A percentile compares a stretch with the other conserved stretches of the same genome.
These are phyloP conservation scores for Steinernema khuongi DNA, from an alignment of 1,140 invertebrate genomes.

Conservation along the genomic window DNA sequence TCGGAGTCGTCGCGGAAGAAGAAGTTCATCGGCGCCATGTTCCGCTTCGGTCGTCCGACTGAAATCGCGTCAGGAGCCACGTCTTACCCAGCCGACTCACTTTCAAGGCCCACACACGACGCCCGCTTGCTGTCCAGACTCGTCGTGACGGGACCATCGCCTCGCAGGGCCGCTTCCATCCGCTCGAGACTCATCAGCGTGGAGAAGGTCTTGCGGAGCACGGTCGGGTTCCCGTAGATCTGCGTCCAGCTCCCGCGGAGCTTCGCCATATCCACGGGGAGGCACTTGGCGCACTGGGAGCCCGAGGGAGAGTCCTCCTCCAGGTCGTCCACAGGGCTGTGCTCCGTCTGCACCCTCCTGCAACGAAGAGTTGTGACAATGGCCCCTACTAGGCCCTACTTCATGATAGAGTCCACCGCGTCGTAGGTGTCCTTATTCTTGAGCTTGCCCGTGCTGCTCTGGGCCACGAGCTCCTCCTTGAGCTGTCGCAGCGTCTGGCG, in stretches of 20 bases:
- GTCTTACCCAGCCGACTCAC: neutral
- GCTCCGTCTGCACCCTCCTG: conserved; percentile 19
- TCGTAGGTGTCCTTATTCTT: conserved; percentile 33
- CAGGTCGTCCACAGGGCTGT: neutral
- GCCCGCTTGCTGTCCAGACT: conserved; percentile 25
- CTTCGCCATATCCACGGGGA: conserved; percentile 26
- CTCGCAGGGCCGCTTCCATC: conserved; percentile 14
- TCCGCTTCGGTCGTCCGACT: conserved; percentile 12
- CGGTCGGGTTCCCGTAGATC: conserved; percentile 38
- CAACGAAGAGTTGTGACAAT: neutral
- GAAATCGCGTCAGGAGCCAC: neutral
- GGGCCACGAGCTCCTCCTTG: conserved; percentile 24
- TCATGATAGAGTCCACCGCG: conserved; percentile 25
- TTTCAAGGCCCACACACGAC: conserved; percentile 31
- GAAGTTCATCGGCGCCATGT: conserved; percentile 21
- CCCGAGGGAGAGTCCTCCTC: neutral
- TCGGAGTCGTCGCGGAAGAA: conserved; percentile 30
- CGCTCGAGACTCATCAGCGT: conserved; percentile 33
- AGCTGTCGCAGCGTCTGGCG: conserved; percentile 31
- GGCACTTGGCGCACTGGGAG: conserved; percentile 24
- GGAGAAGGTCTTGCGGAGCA: conserved; percentile 30
- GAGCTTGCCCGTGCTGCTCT: conserved; percentile 18
- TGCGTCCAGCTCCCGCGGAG: conserved; percentile 35
- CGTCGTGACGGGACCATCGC: conserved; percentile 2
- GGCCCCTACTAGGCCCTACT: neutral